phyloP scores from a whole-genome alignment of 2,797 vertebrate species.

The Aplochiton taeniatus region DNA sequence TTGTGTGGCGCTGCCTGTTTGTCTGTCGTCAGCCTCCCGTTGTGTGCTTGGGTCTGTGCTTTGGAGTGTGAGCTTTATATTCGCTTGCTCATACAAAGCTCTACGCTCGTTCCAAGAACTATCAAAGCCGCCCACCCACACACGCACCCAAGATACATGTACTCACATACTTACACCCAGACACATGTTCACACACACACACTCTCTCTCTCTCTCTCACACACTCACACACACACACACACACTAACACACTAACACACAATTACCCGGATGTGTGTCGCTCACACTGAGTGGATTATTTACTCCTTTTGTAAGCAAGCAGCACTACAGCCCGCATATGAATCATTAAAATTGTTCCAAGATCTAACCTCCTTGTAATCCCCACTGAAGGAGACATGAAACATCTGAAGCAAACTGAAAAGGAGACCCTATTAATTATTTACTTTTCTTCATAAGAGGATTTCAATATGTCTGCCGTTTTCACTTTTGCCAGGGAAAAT shows the following conservation, averaged over 20 bases:
- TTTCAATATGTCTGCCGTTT: slow-evolving; percentile 67
- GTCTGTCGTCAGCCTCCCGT: background rate
- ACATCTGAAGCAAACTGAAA: slow-evolving; percentile 52
- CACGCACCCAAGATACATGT: too few relatives aligned
- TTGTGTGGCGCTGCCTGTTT: background rate
- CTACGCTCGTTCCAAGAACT: too few relatives aligned
- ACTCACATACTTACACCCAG: background rate
- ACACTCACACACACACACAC: slow-evolving; percentile 16
- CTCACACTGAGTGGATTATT: slow-evolving; percentile 46
- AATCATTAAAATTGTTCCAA: slow-evolving; percentile 68
- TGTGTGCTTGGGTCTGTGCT: background rate
- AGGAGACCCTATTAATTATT: slow-evolving; percentile 69
- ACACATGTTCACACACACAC: slow-evolving; percentile 14
- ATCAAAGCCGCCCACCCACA: too few relatives aligned
- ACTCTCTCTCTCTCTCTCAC: background rate
- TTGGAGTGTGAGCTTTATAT: background rate
- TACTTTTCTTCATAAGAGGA: slow-evolving; percentile 58
- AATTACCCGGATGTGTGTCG: slow-evolving; percentile 16
- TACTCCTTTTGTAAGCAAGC: slow-evolving; percentile 60
- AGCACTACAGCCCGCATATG: slow-evolving; percentile 57
- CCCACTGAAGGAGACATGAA: slow-evolving; percentile 45
- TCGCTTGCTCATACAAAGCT: background rate
- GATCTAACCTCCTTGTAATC: slow-evolving; percentile 62
- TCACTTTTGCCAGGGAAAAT: slow-evolving; percentile 55
- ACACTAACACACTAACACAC: slow-evolving; percentile 11